phyloP scores from a whole-genome alignment of 2,888 invertebrate genomes.

The Hanleya hanleyi region DNA sequence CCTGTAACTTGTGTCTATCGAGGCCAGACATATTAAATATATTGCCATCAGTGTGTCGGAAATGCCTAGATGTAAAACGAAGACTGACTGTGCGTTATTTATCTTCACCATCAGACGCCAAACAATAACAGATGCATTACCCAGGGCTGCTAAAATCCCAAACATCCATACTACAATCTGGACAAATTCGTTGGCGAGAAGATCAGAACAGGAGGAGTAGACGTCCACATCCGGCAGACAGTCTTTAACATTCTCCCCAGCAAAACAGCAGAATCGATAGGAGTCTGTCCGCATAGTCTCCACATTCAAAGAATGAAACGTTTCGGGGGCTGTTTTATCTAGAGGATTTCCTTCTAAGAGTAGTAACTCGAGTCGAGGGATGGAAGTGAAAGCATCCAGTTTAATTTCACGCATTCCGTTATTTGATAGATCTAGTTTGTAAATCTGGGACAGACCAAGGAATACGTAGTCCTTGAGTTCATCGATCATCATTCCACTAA shows the following conservation, averaged over 20 bases:
- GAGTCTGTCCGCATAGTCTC: background rate
- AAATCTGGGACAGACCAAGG: background rate
- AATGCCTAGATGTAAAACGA: conserved; percentile 79
- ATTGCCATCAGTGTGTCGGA: conserved; percentile 80
- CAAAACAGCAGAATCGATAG: background rate
- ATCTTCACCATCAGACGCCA: conserved; percentile 31
- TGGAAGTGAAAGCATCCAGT: conserved; percentile 11
- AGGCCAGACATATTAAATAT: conserved; percentile 78
- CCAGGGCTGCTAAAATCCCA: conserved; percentile 77
- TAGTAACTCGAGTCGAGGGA: conserved; percentile 8
- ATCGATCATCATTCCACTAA: background rate
- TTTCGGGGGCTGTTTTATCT: background rate
- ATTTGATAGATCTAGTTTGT: conserved; percentile 26
- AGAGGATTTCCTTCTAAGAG: background rate
- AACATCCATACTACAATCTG: conserved; percentile 78
- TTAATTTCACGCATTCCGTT: conserved; percentile 31
- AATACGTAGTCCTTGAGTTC: background rate
- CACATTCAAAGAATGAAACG: background rate
- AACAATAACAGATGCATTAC: conserved; percentile 76
- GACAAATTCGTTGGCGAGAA: conserved; percentile 44
- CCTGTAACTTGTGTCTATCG: conserved; percentile 76
- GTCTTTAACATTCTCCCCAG: conserved; percentile 6
- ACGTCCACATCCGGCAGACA: conserved; percentile 48
- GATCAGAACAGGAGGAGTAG: conserved; percentile 46
- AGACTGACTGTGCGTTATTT: conserved; percentile 73